phyloP scores from a whole-genome alignment of 2,797 vertebrate species.

The Sebastolobus altivelis region DNA sequence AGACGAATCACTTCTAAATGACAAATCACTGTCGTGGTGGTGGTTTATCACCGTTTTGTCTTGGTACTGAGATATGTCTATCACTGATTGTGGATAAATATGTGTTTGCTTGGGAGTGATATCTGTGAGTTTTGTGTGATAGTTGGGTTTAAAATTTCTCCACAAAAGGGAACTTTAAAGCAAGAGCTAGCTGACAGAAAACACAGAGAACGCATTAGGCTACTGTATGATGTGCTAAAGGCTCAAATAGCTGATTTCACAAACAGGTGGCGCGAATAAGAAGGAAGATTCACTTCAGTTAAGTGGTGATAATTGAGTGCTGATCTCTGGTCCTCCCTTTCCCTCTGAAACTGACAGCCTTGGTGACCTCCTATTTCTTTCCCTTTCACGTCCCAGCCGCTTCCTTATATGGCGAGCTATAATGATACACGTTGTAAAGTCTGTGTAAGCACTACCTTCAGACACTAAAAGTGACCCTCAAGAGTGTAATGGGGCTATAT shows the following conservation, averaged over 20 bases:
- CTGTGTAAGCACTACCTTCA: slow-evolving; percentile 90
- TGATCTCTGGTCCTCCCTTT: slow-evolving; percentile 83
- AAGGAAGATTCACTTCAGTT: slow-evolving; percentile 51
- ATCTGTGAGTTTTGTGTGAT: slow-evolving; percentile 20
- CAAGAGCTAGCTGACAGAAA: neutral
- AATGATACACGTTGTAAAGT: slow-evolving; percentile 92
- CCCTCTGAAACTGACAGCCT: slow-evolving; percentile 83
- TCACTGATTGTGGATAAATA: slow-evolving; percentile 62
- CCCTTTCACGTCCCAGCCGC: slow-evolving; percentile 84
- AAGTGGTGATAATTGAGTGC: slow-evolving; percentile 88
- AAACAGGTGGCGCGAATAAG: slow-evolving; percentile 55
- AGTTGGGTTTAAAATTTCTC: slow-evolving; percentile 8
- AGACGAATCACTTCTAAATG: slow-evolving; percentile 75
- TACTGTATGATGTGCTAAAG: slow-evolving; percentile 15
- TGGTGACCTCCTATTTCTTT: slow-evolving; percentile 82
- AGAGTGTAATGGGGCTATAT: slow-evolving; percentile 88
- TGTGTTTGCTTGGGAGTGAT: slow-evolving; percentile 41
- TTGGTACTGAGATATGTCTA: slow-evolving; percentile 46
- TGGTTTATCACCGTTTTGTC: slow-evolving; percentile 61
- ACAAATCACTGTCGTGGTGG: slow-evolving; percentile 74
- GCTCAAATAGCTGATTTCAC: slow-evolving; percentile 31
- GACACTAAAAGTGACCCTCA: slow-evolving; percentile 81
- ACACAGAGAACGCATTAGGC: slow-evolving; percentile 11
- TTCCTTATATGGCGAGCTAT: slow-evolving; percentile 90
- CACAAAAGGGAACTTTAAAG: slow-evolving; percentile 39